Percentiles rank a stretch among this genome's conserved stretches.
Evolutionary conservation across 2,888 invertebrate species (phyloP).

Genomic region (Oegoconia quadripuncta): DNA sequence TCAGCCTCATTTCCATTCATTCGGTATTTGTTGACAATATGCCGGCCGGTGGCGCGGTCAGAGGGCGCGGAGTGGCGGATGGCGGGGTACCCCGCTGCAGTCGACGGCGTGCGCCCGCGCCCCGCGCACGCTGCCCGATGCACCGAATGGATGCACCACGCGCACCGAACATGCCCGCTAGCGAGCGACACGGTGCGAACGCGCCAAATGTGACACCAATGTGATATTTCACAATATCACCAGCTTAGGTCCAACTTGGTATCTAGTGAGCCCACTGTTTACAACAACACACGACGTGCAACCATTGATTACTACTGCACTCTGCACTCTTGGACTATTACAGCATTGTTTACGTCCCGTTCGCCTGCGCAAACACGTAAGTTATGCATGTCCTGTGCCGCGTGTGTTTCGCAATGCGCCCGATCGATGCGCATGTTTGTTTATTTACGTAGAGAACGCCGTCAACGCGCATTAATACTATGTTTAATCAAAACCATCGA

Average conservation of each 20-base stretch:
- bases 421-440: slow-evolving; percentile 52
- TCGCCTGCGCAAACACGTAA: slow-evolving; percentile 56
- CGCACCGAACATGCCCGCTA: slow-evolving; percentile 35
- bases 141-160: slow-evolving; percentile 49
- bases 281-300: background rate
- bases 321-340: slow-evolving; percentile 43
- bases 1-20: slow-evolving; percentile 62
- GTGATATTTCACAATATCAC: background rate
- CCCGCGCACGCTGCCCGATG: slow-evolving; percentile 44
- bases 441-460: slow-evolving; percentile 47
- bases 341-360: slow-evolving; percentile 54
- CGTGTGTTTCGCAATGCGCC: slow-evolving; percentile 51
- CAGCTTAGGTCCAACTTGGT: background rate
- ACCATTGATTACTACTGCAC: slow-evolving; percentile 19
- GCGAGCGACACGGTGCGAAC: background rate
- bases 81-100: slow-evolving; percentile 41
- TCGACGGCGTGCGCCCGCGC: slow-evolving; percentile 53
- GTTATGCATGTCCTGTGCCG: slow-evolving; percentile 64
- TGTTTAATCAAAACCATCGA: slow-evolving; percentile 1
- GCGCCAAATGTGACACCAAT: slow-evolving; percentile 18
- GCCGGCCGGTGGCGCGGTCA: slow-evolving; percentile 41
- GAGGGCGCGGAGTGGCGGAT: slow-evolving; percentile 42
- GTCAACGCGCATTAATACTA: background rate
- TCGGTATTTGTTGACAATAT: slow-evolving; percentile 65
- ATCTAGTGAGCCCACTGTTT: background rate